Conservation (phyloP, 92 coral and sea anemone species). For the Epizoanthus fatuus region DNA sequence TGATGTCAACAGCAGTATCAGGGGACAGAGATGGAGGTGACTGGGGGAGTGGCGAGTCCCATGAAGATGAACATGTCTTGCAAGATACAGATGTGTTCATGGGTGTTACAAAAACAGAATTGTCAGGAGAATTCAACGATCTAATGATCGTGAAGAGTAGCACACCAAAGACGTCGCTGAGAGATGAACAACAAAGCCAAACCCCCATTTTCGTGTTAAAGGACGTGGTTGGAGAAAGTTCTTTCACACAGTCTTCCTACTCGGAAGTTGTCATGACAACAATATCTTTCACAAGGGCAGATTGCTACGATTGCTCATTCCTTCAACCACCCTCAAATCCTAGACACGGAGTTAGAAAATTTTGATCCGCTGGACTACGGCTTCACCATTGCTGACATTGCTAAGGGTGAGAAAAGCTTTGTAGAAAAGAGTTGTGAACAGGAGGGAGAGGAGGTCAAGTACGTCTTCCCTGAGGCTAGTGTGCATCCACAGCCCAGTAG, state of each 20-base stretch:
- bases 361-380: constrained; percentile 61
- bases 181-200: constrained; percentile 8
- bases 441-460: constrained; percentile 21
- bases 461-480: constrained; percentile 24
- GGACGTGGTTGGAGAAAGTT: constrained; percentile 18
- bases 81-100: constrained; percentile 32
- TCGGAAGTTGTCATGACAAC: constrained; percentile 48
- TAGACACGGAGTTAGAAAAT: constrained; percentile 33
- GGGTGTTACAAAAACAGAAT: constrained; percentile 31
- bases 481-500: background rate
- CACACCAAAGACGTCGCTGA: constrained; percentile 35
- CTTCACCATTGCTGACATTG: constrained; percentile 57
- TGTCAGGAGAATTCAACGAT: constrained; percentile 45
- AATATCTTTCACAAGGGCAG: constrained; percentile 36
- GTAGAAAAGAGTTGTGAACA: constrained; percentile 21
- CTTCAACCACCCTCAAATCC: constrained; percentile 30
- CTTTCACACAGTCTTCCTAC: constrained; percentile 58
- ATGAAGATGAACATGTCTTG: background rate
- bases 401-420: constrained; percentile 39
- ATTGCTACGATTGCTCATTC: constrained; percentile 54
- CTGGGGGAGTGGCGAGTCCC: background rate
- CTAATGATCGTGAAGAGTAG: constrained; percentile 13
- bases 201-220: constrained; percentile 30
- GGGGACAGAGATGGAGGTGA: constrained; percentile 3
- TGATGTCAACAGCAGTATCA: constrained; percentile 55